These are phyloP conservation scores for Xiphorhynchus erythropygius DNA, from an alignment of 2,797 vertebrate genomes.

Conservation along the genomic window DNA sequence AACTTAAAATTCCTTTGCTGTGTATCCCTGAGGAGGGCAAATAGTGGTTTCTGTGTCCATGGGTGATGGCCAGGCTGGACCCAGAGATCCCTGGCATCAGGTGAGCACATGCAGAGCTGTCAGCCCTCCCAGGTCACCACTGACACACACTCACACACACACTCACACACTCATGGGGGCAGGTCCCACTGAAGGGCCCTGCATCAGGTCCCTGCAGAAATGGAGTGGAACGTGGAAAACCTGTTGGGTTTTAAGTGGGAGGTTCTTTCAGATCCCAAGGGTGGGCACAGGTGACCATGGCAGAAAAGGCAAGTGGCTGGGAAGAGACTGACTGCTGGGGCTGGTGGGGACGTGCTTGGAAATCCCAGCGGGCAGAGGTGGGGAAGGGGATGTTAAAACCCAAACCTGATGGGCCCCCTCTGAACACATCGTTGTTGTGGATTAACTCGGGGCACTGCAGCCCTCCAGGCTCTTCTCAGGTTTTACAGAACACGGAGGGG, in stretches of 20 bases:
- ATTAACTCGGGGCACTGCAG: neutral
- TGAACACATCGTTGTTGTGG: rapidly evolving
- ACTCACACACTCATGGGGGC: too few relatives aligned
- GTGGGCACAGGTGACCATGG: neutral
- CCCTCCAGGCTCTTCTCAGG: neutral
- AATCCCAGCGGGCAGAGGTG: neutral
- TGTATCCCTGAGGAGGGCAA: neutral
- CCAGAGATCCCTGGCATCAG: neutral
- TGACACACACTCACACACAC: neutral
- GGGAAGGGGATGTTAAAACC: neutral
- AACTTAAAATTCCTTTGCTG: neutral
- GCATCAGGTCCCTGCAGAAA: neutral
- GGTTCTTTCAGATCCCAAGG: neutral
- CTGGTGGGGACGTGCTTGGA: neutral
- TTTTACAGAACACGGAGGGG: neutral
- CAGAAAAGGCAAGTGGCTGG: neutral
- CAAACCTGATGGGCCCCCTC: neutral
- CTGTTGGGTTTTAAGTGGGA: neutral
- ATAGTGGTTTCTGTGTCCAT: rapidly evolving
- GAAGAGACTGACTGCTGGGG: neutral
- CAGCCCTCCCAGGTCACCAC: rapidly evolving
- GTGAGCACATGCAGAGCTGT: rapidly evolving
- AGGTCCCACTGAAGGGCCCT: rapidly evolving
- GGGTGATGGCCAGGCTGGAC: neutral
- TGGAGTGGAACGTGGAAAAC: neutral